Evolutionary conservation across 2,797 vertebrate genomes (phyloP).

Genomic region (Neopelma chrysocephalum): DNA sequence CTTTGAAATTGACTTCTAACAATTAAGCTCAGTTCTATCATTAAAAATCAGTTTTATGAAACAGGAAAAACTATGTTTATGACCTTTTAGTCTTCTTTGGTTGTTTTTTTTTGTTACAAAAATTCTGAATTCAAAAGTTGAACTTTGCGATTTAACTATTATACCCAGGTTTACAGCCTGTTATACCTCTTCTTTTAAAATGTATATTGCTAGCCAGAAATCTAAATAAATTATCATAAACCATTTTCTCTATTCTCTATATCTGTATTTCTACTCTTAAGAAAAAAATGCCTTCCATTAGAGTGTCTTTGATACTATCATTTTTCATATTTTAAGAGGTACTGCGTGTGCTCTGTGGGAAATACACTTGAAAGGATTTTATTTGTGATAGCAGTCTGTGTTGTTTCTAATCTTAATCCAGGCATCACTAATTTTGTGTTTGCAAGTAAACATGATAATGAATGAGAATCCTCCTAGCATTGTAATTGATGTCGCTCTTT

Average conservation of each 20-base stretch:
- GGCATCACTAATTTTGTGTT: slow-evolving; percentile 49
- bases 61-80: background rate
- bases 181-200: background rate
- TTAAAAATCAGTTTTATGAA: background rate
- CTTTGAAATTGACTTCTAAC: background rate
- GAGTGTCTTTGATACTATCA: background rate
- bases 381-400: background rate
- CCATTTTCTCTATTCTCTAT: background rate
- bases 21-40: background rate
- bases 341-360: background rate
- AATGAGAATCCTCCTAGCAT: slow-evolving; percentile 38
- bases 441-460: slow-evolving; percentile 56
- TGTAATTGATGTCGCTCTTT: slow-evolving; percentile 40
- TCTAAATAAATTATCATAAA: background rate
- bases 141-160: background rate
- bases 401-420: slow-evolving; percentile 51
- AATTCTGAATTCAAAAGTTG: background rate
- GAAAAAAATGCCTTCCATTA: background rate
- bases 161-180: background rate
- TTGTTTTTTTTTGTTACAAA: background rate
- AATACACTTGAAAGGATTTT: background rate
- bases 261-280: background rate
- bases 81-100: background rate
- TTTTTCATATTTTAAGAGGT: background rate
- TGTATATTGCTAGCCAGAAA: background rate